Base-by-base conservation (phyloP, 2,888 invertebrate species). In the Cheilosia vernalis region DNA sequence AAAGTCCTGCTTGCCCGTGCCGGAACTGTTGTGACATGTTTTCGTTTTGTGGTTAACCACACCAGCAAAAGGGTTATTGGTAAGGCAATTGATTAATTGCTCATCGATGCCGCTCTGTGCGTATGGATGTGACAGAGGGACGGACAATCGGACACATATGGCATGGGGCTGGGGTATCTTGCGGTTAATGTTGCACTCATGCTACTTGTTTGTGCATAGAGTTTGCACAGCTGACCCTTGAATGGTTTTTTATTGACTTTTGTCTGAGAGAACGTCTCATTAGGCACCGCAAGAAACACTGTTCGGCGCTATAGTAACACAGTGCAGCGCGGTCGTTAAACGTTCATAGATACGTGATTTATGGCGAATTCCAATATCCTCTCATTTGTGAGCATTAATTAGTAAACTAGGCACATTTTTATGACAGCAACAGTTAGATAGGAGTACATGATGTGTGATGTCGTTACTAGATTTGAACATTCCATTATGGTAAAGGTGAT, bases 81-180 rank as follows among this genome's bases (percentile, higher is more conserved):
- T 30, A 72, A 9, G 85, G 17, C 85, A 76, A 85, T 85, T 85
- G 85, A 85, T 85, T 81, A 85, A 85, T 85, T 85, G 76, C 81
- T 58, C 72, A 85, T 81, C 47, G 81, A 77, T 63, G 72, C 63
- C 72, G n/a, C n/a, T 40, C 3, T 37, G 37, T 13, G 30, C 30
- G 30, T 30, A 30, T 30, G 17, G 44, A n/a, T 13, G 37, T 85
- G 85, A 81, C 76, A 80, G 69, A 74, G 44, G 58, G 40, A 70
- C 40, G 42, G 37, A 4, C 3, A 27, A 15, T 13, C 19, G 60
- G 67, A 24, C 63, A 63, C 81, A 81, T 84, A 80, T 84, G 85
- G 76, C 81, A 72, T 66, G 66, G 47, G 21, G 30, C 30, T 30
- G 30, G 27, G 30, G 30, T 56, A 72, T 72, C 85, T 77, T 85